A percentile compares a stretch with the other conserved stretches of the same genome.
phyloP scores from a whole-genome alignment of 1,140 invertebrate species.

The Orius insidiosus region DNA sequence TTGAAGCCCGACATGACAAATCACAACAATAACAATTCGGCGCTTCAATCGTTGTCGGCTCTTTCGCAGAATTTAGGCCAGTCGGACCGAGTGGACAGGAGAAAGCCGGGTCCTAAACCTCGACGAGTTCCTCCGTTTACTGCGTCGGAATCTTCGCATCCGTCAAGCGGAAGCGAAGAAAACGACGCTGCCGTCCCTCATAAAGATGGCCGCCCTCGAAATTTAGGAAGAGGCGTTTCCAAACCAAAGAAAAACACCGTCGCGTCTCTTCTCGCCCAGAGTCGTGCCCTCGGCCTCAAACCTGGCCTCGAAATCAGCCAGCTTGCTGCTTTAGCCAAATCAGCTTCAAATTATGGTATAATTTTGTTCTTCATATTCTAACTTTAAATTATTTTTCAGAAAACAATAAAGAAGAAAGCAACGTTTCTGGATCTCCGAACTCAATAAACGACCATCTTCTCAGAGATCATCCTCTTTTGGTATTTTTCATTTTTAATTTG shows the following conservation, averaged over 20 bases:
- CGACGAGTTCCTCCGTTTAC: constrained; percentile 42
- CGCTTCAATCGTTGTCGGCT: constrained; percentile 18
- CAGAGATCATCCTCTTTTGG: constrained; percentile 5
- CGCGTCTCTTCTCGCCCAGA: constrained; percentile 66
- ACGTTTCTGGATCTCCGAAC: constrained; percentile 8
- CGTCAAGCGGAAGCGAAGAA: constrained; percentile 45
- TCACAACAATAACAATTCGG: constrained; percentile 12
- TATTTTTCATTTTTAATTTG: background rate
- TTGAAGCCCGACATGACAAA: constrained; percentile 44
- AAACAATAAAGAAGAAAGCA: constrained; percentile 14
- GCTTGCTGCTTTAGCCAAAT: constrained; percentile 10
- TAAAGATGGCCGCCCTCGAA: constrained; percentile 52
- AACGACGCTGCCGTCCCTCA: constrained; percentile 31
- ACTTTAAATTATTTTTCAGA: constrained; percentile 5
- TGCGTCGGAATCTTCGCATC: constrained; percentile 32
- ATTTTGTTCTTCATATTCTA: too few relatives aligned
- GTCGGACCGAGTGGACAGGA: constrained; percentile 34
- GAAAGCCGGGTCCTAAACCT: constrained; percentile 54
- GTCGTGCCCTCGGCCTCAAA: constrained; percentile 54
- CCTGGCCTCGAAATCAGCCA: constrained; percentile 23
- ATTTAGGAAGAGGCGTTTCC: constrained; percentile 64
- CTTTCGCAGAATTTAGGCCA: constrained; percentile 18
- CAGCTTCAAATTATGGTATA: constrained; percentile 8
- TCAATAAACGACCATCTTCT: constrained; percentile 10
- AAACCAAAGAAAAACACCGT: constrained; percentile 85